A percentile compares a stretch with the other conserved stretches of the same genome.
Conservation (phyloP, 2,797 vertebrate genomes). For the Mormyrops boulengeri region DNA sequence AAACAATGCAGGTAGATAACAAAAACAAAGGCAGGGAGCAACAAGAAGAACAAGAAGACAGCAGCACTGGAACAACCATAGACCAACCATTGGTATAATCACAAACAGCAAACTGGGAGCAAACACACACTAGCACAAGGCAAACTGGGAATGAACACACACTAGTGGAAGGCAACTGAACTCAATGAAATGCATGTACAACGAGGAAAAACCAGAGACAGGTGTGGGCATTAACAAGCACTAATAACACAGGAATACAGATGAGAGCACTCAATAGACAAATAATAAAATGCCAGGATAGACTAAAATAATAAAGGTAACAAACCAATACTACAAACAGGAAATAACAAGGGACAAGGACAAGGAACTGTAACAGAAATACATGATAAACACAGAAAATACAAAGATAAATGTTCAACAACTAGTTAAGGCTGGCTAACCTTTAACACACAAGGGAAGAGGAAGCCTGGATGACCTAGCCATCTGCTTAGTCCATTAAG, state of each 20-base stretch:
- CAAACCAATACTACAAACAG: background rate
- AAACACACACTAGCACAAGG: background rate
- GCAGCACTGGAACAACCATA: background rate
- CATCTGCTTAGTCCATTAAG: background rate
- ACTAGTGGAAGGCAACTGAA: background rate
- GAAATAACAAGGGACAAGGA: background rate
- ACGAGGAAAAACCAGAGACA: too few relatives aligned
- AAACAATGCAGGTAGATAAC: background rate
- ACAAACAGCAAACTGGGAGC: background rate
- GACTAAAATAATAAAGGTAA: background rate
- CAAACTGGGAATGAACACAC: background rate
- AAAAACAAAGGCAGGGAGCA: background rate
- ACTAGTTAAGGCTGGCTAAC: background rate
- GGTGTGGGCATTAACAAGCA: too few relatives aligned
- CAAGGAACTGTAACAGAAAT: background rate
- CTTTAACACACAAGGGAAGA: background rate
- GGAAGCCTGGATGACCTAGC: background rate
- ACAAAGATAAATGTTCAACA: background rate
- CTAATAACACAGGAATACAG: too few relatives aligned
- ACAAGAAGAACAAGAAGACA: background rate
- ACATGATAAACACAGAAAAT: background rate
- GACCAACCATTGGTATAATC: background rate
- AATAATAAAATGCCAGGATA: background rate
- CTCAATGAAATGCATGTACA: too few relatives aligned
- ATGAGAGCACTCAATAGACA: background rate